phyloP scores from a whole-genome alignment of 2,113 vertebrate genomes.

The Dinomys branickii region DNA sequence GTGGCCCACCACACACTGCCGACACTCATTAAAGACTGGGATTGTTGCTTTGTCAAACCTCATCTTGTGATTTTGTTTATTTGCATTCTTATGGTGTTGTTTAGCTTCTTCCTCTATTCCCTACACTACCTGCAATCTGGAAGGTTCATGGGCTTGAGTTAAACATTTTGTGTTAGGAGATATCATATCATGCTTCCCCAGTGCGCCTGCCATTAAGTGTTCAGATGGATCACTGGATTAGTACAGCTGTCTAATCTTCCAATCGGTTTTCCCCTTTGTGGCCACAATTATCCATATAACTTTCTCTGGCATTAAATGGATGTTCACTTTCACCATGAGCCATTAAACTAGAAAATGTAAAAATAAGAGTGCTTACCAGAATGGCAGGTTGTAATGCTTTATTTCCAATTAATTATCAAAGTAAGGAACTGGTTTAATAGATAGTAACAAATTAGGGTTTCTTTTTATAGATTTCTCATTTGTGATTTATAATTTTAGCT shows the following conservation, averaged over 20 bases:
- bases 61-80: background rate
- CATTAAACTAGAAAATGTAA: slow-evolving; percentile 28
- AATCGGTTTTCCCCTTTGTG: background rate
- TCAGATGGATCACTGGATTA: background rate
- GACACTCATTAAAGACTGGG: background rate
- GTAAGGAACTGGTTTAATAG: slow-evolving; percentile 34
- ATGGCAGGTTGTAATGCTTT: slow-evolving; percentile 35
- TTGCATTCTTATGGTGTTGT: background rate
- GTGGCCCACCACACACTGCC: background rate
- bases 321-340: background rate
- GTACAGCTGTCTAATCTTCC: background rate
- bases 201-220: background rate
- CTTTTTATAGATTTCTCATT: background rate
- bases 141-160: background rate
- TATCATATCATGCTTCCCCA: background rate
- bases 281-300: background rate
- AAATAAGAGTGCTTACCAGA: slow-evolving; percentile 9
- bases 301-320: slow-evolving; percentile 17
- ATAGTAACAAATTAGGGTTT: background rate
- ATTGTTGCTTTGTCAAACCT: background rate
- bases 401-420: slow-evolving; percentile 31
- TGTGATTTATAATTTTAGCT: background rate
- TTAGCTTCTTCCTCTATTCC: slow-evolving; percentile 11
- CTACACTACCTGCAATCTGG: background rate
- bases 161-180: background rate